Evolutionary conservation across 2,797 vertebrate species (phyloP).

Genomic region (Petrocephalus sullivani): DNA sequence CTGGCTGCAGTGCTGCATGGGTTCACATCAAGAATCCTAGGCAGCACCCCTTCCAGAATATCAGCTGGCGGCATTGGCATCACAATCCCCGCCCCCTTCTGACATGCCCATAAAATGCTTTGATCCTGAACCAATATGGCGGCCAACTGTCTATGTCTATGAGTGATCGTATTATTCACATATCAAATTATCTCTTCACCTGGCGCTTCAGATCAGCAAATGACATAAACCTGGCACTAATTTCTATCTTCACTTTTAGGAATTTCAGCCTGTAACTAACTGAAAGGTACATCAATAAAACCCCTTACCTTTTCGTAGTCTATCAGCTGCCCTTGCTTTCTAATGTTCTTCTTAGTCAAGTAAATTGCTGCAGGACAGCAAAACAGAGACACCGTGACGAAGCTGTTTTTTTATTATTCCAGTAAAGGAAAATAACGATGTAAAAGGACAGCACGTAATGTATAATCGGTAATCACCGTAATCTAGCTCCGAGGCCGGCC

Average conservation of each 20-base stretch:
- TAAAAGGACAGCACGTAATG: not conserved
- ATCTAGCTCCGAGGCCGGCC: slow-evolving; percentile 84
- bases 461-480: slow-evolving; percentile 69
- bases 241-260: too few relatives aligned
- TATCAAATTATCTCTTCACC: not conserved
- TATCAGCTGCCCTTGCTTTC: slow-evolving; percentile 80
- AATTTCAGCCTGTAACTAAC: too few relatives aligned
- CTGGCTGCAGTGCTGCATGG: not conserved
- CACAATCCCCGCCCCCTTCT: not conserved
- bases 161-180: not conserved
- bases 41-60: not conserved
- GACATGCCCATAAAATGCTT: not conserved
- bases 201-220: not conserved
- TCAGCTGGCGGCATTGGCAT: not conserved
- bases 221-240: not conserved
- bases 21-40: not conserved
- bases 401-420: not conserved
- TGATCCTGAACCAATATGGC: not conserved
- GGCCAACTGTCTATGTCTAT: not conserved
- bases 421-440: not conserved
- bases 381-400: not conserved
- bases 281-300: not conserved
- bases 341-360: slow-evolving; percentile 90
- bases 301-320: slow-evolving; percentile 83
- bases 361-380: slow-evolving; percentile 68